phyloP scores from a whole-genome alignment of 2,888 invertebrate genomes.

The Ormyrus labotus region DNA sequence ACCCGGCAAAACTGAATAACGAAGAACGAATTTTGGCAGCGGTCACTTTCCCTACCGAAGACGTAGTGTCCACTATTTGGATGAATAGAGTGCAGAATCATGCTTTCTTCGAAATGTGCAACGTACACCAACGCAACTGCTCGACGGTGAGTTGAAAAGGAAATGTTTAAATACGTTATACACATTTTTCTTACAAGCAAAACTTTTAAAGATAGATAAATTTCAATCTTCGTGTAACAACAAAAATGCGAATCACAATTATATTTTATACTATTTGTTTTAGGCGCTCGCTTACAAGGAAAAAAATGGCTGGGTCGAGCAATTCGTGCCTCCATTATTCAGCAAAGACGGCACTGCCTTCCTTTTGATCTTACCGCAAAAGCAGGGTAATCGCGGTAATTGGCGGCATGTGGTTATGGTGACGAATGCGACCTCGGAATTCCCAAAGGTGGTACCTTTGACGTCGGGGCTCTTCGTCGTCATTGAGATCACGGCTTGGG shows the following conservation, averaged over 20 bases:
- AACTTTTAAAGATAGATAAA: no score
- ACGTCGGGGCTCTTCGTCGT: slow-evolving; percentile 84
- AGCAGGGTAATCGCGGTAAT: slow-evolving; percentile 78
- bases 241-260: no score
- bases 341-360: slow-evolving; percentile 83
- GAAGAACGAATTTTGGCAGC: slow-evolving; percentile 80
- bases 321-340: slow-evolving; percentile 84
- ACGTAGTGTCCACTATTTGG: slow-evolving; percentile 87
- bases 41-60: slow-evolving; percentile 86
- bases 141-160: slow-evolving; percentile 64
- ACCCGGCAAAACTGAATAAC: slow-evolving; percentile 69
- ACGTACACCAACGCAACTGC: slow-evolving; percentile 72
- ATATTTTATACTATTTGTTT: slow-evolving; percentile 2
- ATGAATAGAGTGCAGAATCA: slow-evolving; percentile 92
- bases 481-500: slow-evolving; percentile 86
- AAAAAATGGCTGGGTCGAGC: slow-evolving; percentile 86
- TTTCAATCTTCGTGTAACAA: no score
- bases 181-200: no score
- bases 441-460: slow-evolving; percentile 75
- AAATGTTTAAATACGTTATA: no score
- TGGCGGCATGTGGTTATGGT: slow-evolving; percentile 83
- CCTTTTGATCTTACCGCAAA: slow-evolving; percentile 85
- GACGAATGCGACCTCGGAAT: slow-evolving; percentile 69
- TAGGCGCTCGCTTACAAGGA: slow-evolving; percentile 71
- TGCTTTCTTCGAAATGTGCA: slow-evolving; percentile 82